A percentile compares a stretch with the other conserved stretches of the same genome.
phyloP scores from a whole-genome alignment of 1,140 invertebrate genomes.

The Drosophila guanche region DNA sequence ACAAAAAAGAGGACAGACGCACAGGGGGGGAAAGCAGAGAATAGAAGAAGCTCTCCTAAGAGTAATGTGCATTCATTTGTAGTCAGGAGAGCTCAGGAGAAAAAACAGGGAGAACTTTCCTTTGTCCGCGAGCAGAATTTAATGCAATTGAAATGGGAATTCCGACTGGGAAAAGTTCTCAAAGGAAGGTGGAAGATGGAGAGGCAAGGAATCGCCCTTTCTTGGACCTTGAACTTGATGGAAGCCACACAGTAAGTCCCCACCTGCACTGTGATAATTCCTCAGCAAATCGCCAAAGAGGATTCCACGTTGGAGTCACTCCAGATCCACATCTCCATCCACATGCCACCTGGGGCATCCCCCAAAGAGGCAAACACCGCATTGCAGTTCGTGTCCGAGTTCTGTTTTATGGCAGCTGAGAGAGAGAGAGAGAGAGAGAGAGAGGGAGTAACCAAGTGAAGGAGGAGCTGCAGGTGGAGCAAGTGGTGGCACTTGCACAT shows the following conservation, averaged over 20 bases:
- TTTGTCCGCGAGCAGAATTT: conserved; percentile 19
- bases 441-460: background rate
- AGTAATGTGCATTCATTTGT: conserved; percentile 35
- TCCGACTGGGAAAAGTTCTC: background rate
- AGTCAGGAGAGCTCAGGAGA: background rate
- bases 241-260: conserved; percentile 9
- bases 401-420: conserved; percentile 50
- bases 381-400: conserved; percentile 56
- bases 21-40: conserved; percentile 3
- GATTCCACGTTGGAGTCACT: conserved; percentile 13
- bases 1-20: conserved; percentile 1
- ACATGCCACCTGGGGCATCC: conserved; percentile 1
- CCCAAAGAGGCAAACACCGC: conserved; percentile 36
- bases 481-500: conserved; percentile 38
- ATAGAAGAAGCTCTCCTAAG: background rate
- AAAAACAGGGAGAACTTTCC: conserved; percentile 22
- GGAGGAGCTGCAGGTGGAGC: background rate
- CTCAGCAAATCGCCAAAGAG: conserved; percentile 11
- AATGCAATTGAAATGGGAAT: conserved; percentile 30
- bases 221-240: conserved; percentile 47
- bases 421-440: too few relatives aligned
- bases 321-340: conserved; percentile 16
- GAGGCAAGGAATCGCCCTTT: background rate
- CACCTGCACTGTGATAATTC: conserved; percentile 29
- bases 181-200: background rate